Percentiles rank a stretch among this genome's conserved stretches.
These are phyloP conservation scores for Tetanocera ferruginea DNA, from an alignment of 2,888 invertebrate genomes.

Conservation along the genomic window DNA sequence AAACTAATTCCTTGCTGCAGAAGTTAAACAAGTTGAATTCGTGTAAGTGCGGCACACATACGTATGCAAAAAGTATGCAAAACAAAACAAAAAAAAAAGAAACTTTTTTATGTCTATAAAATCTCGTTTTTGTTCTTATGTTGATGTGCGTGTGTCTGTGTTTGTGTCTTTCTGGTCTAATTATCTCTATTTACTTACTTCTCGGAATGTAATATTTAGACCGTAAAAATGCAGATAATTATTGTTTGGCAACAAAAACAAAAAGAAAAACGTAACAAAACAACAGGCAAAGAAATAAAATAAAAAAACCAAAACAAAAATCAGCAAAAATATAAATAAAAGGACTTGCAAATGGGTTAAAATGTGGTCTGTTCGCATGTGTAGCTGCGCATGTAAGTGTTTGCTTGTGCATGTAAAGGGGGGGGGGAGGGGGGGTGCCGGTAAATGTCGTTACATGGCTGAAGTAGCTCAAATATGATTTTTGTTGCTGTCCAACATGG, in stretches of 20 bases:
- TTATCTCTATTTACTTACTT: slow-evolving; percentile 36
- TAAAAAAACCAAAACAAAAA: not conserved
- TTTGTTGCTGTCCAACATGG: not conserved
- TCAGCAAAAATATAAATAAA: not conserved
- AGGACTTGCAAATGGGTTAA: not conserved
- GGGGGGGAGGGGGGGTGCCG: too few relatives aligned
- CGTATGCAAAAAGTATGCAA: too few relatives aligned
- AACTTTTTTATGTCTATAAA: too few relatives aligned
- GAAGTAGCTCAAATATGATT: not conserved
- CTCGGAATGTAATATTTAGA: slow-evolving; percentile 35
- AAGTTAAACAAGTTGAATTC: not conserved
- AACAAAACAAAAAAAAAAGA: too few relatives aligned
- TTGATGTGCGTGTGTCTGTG: not conserved
- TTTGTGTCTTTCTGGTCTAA: slow-evolving; percentile 37
- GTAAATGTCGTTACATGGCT: not conserved
- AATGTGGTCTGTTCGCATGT: too few relatives aligned
- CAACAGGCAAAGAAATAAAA: not conserved
- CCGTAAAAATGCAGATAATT: slow-evolving; percentile 39
- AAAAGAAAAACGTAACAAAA: slow-evolving; percentile 3
- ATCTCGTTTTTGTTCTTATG: not conserved
- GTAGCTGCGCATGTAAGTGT: not conserved
- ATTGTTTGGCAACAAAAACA: not conserved
- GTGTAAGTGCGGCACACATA: not conserved
- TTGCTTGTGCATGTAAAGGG: not conserved
- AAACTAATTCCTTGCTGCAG: not conserved